Conservation (phyloP, 2,113 vertebrate species). For the Cyrtonyx montezumae region DNA sequence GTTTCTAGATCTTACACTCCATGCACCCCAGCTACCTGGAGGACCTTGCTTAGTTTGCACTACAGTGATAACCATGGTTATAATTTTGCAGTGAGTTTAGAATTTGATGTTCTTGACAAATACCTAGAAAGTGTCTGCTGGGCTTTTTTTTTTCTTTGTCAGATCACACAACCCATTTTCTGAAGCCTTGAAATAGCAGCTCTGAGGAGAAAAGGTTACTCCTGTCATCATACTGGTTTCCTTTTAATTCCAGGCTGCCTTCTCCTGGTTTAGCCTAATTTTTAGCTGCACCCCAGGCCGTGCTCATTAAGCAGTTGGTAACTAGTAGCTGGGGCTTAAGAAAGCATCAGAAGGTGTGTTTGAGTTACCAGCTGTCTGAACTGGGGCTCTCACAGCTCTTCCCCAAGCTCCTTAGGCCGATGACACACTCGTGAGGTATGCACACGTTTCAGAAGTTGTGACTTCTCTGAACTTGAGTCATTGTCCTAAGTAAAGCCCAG, state of each 20-base stretch:
- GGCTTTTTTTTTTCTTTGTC: background rate
- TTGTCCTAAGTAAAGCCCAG: background rate
- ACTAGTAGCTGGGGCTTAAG: background rate
- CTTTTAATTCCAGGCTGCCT: background rate
- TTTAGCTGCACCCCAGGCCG: background rate
- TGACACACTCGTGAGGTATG: slow-evolving; percentile 48
- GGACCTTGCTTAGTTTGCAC: background rate
- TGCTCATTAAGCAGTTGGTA: background rate
- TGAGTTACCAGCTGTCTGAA: slow-evolving; percentile 13
- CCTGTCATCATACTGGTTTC: background rate
- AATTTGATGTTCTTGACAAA: background rate
- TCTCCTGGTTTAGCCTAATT: background rate
- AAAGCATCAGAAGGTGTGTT: slow-evolving; percentile 34
- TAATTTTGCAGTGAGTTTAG: background rate
- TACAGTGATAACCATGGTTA: accelerated
- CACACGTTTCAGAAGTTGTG: background rate
- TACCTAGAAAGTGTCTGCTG: background rate
- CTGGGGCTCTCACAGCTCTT: background rate
- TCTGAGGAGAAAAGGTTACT: background rate
- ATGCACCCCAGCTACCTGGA: background rate
- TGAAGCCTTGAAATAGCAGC: background rate
- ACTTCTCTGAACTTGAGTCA: slow-evolving; percentile 59
- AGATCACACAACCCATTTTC: background rate
- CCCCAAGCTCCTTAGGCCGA: background rate
- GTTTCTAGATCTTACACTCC: background rate